Conservation (phyloP, 2,888 invertebrate species). For the Philereme vetulata region DNA sequence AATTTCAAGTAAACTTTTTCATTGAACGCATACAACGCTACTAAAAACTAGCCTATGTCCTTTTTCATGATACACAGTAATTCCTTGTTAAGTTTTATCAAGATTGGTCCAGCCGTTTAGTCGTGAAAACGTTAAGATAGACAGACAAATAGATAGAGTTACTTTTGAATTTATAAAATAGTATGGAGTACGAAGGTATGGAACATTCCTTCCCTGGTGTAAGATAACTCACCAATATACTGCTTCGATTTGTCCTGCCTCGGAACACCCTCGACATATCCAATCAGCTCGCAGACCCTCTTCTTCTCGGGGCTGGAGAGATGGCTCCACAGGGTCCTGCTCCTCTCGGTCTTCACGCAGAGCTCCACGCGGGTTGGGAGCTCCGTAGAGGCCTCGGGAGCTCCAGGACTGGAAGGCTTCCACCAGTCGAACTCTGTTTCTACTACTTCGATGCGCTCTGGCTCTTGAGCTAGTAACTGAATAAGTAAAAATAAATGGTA, state of each 20-base stretch:
- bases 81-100: too few species aligned
- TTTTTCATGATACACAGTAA: too few species aligned
- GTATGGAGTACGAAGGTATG: too few species aligned
- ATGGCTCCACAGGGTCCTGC: slow-evolving; percentile 83
- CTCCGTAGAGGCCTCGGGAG: slow-evolving; percentile 50
- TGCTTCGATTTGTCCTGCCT: slow-evolving; percentile 75
- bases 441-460: slow-evolving; percentile 73
- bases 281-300: slow-evolving; percentile 85
- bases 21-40: too few species aligned
- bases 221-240: slow-evolving; percentile 79
- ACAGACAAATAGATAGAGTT: too few species aligned
- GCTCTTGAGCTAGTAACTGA: slow-evolving; percentile 69
- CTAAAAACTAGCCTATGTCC: too few species aligned
- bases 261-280: slow-evolving; percentile 84
- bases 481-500: too few species aligned
- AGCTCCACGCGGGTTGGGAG: slow-evolving; percentile 64
- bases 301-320: slow-evolving; percentile 86
- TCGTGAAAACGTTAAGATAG: too few species aligned
- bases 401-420: slow-evolving; percentile 58
- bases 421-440: slow-evolving; percentile 79
- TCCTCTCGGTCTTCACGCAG: slow-evolving; percentile 80
- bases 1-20: too few species aligned
- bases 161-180: too few species aligned
- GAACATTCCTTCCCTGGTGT: too few species aligned
- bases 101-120: too few species aligned